Conservation (phyloP, 2,113 vertebrate species). For the Perca schrenkii region DNA sequence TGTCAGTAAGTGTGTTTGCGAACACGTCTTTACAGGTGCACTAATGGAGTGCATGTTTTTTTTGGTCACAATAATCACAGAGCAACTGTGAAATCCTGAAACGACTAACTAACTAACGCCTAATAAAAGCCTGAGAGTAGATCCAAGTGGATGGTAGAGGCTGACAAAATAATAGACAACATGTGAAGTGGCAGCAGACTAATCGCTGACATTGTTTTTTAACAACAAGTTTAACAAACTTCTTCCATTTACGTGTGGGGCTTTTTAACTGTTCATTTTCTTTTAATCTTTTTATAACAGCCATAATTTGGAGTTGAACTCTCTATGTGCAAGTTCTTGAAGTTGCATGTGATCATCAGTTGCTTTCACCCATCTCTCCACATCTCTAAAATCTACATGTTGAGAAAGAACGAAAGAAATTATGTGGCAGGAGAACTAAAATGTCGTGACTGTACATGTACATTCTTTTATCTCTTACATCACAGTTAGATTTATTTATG, state of each 20-base stretch:
- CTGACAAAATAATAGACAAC: slow-evolving; percentile 35
- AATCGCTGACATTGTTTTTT: slow-evolving; percentile 33
- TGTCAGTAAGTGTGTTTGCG: slow-evolving; percentile 41
- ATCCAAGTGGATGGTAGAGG: slow-evolving; percentile 45
- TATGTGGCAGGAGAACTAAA: background rate
- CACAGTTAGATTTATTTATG: background rate
- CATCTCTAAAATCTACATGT: background rate
- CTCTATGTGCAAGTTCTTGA: background rate
- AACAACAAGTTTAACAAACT: slow-evolving; percentile 40
- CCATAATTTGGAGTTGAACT: background rate
- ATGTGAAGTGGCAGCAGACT: slow-evolving; percentile 32
- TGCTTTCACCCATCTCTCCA: background rate
- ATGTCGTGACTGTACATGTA: background rate
- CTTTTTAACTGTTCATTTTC: background rate
- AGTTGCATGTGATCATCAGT: background rate
- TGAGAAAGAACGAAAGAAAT: background rate
- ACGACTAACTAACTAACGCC: background rate
- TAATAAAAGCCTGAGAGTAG: slow-evolving; percentile 49
- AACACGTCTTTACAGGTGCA: slow-evolving; percentile 10
- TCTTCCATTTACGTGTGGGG: background rate
- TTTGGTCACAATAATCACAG: slow-evolving; percentile 51
- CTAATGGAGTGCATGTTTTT: slow-evolving; percentile 9
- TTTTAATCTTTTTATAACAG: background rate
- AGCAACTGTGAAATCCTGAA: slow-evolving; percentile 46
- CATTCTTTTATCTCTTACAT: background rate